These are phyloP conservation scores for Gambusia affinis DNA, from an alignment of 2,113 vertebrate species.

Conservation along the genomic window DNA sequence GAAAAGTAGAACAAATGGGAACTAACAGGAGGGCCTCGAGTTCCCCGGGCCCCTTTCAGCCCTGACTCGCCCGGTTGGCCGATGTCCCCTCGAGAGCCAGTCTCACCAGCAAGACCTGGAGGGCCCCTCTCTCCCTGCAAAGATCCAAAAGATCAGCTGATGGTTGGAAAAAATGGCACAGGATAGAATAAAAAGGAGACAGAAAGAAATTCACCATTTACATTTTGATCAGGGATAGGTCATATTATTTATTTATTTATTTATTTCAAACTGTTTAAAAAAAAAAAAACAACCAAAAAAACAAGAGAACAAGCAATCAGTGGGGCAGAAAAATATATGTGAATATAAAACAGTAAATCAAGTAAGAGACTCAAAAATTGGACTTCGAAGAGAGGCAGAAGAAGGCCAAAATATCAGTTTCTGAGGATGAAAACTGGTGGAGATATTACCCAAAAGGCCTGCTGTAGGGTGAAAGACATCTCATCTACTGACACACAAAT, in stretches of 20 bases:
- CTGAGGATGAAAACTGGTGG: too few relatives aligned
- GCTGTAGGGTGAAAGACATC: too few relatives aligned
- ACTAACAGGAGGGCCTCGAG: slow-evolving; percentile 89
- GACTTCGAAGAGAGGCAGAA: neutral
- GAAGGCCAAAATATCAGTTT: too few relatives aligned
- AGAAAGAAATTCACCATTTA: neutral
- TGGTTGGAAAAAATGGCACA: neutral
- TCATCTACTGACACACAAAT: too few relatives aligned
- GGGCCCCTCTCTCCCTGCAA: slow-evolving; percentile 90
- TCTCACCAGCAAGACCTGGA: slow-evolving; percentile 85
- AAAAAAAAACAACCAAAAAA: too few relatives aligned
- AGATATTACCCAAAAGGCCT: too few relatives aligned
- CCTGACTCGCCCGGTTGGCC: slow-evolving; percentile 85
- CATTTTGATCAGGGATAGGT: too few relatives aligned
- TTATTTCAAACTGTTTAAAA: too few relatives aligned
- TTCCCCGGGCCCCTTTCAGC: slow-evolving; percentile 93
- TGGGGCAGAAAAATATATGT: too few relatives aligned
- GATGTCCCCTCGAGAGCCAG: slow-evolving; percentile 81
- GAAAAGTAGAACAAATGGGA: slow-evolving; percentile 20
- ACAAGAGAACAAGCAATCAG: too few relatives aligned
- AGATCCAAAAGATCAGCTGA: slow-evolving; percentile 26
- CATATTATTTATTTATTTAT: too few relatives aligned
- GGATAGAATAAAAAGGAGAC: neutral
- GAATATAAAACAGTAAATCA: too few relatives aligned
- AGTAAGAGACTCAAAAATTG: neutral